Conservation (phyloP, 2,797 vertebrate genomes). For the Sphenodon punctatus region DNA sequence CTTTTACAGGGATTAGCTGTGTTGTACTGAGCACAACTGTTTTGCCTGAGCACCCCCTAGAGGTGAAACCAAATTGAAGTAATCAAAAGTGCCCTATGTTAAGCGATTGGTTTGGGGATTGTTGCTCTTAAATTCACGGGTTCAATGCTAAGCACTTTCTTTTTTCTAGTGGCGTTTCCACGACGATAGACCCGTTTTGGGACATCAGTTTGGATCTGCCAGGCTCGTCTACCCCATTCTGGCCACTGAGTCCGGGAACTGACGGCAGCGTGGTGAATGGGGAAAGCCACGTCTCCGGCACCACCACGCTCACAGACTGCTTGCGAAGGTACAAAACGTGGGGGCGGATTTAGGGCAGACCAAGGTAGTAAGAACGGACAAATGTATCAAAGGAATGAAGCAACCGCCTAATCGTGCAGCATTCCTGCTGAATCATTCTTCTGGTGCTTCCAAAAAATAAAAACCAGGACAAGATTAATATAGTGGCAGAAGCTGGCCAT, state of each 20-base stretch:
- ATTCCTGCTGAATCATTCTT: not conserved
- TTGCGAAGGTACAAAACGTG: conserved; percentile 86
- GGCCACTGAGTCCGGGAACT: conserved; percentile 95
- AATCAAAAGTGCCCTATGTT: not conserved
- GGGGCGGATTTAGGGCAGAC: fast-evolving
- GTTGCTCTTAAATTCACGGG: not conserved
- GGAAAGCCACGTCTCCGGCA: conserved; percentile 91
- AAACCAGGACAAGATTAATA: not conserved
- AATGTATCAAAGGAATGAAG: not conserved
- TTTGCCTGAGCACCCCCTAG: conserved; percentile 18
- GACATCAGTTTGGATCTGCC: conserved; percentile 98
- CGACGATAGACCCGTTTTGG: conserved; percentile 98
- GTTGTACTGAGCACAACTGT: not conserved
- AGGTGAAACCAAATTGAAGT: not conserved
- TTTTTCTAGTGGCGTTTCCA: conserved; percentile 89
- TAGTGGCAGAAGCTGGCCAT: not conserved
- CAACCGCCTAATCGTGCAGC: not conserved
- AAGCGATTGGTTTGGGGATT: not conserved
- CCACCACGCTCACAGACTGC: conserved; percentile 97
- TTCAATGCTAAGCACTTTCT: fast-evolving
- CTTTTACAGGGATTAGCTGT: not conserved
- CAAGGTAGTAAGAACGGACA: not conserved
- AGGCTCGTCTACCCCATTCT: conserved; percentile 96
- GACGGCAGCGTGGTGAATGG: conserved; percentile 94
- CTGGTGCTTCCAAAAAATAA: not conserved